phyloP scores from a whole-genome alignment of 2,888 invertebrate genomes.

The Acronicta alni region DNA sequence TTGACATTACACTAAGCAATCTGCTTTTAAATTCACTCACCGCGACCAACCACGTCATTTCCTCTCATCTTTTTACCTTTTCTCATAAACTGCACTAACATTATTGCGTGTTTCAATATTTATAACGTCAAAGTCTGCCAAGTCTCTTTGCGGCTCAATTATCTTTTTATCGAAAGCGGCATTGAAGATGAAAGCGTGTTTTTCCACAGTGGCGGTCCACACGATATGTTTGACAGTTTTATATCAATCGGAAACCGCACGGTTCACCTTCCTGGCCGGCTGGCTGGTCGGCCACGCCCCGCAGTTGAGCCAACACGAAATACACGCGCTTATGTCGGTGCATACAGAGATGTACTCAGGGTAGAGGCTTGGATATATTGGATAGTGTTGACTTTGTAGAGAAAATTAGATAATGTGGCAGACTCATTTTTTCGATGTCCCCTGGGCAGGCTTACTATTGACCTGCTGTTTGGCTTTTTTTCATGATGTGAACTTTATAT shows the following conservation, averaged over 20 bases:
- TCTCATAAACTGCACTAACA: slow-evolving; percentile 21
- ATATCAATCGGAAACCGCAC: slow-evolving; percentile 61
- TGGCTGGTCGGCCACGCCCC: slow-evolving; percentile 38
- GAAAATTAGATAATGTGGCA: too few species aligned
- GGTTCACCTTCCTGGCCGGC: slow-evolving; percentile 52
- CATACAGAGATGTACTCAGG: slow-evolving; percentile 24
- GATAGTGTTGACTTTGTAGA: background rate
- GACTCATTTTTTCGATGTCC: too few species aligned
- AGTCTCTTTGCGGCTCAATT: slow-evolving; percentile 23
- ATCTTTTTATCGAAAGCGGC: slow-evolving; percentile 23
- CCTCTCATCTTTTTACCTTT: slow-evolving; percentile 4
- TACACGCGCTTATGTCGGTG: slow-evolving; percentile 29
- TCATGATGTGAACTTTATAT: too few species aligned
- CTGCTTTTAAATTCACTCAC: slow-evolving; percentile 5
- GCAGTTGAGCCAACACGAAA: slow-evolving; percentile 52
- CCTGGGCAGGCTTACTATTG: too few species aligned
- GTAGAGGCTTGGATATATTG: background rate
- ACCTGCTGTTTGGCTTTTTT: too few species aligned
- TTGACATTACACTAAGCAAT: slow-evolving; percentile 5
- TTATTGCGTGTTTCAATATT: slow-evolving; percentile 33
- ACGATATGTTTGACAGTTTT: slow-evolving; percentile 50
- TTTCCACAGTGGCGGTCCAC: slow-evolving; percentile 20
- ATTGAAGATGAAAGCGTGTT: slow-evolving; percentile 44
- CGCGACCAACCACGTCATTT: slow-evolving; percentile 9
- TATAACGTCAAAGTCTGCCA: slow-evolving; percentile 36